Percentiles rank a stretch among this genome's conserved stretches.
These are phyloP conservation scores for Bombus sylvicola DNA, from an alignment of 1,140 invertebrate species.

Conservation along the genomic window DNA sequence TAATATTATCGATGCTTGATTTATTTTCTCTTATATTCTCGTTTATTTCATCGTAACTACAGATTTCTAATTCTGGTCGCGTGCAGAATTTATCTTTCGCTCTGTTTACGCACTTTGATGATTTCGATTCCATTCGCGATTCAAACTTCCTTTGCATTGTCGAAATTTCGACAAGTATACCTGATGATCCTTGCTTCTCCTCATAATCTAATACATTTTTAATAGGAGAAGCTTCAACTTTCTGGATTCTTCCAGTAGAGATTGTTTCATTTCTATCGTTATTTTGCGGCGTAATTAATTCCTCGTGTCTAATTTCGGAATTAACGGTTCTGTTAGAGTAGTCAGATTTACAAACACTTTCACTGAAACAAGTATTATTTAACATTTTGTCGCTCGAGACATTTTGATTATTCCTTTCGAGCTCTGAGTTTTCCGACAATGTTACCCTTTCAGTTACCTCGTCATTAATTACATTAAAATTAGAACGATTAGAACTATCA, in stretches of 20 bases:
- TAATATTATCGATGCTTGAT: constrained; percentile 47
- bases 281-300: constrained; percentile 25
- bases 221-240: not conserved
- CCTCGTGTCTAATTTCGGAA: not conserved
- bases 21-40: constrained; percentile 26
- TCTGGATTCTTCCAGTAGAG: not conserved
- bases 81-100: constrained; percentile 39
- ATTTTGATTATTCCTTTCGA: constrained; percentile 1
- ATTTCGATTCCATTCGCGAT: constrained; percentile 46
- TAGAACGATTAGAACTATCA: constrained; percentile 54
- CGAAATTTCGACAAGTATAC: constrained; percentile 25
- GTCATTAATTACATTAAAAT: constrained; percentile 48
- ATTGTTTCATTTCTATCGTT: constrained; percentile 8
- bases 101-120: constrained; percentile 10
- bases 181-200: not conserved
- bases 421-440: constrained; percentile 23
- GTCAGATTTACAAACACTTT: not conserved
- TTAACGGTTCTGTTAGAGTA: not conserved
- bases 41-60: constrained; percentile 16
- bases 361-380: constrained; percentile 11
- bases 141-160: constrained; percentile 4
- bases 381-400: not conserved
- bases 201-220: constrained; percentile 6
- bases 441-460: constrained; percentile 26
- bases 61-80: constrained; percentile 55